Base-by-base conservation (phyloP, 2,888 invertebrate species). In the Idaea dimidiata region DNA sequence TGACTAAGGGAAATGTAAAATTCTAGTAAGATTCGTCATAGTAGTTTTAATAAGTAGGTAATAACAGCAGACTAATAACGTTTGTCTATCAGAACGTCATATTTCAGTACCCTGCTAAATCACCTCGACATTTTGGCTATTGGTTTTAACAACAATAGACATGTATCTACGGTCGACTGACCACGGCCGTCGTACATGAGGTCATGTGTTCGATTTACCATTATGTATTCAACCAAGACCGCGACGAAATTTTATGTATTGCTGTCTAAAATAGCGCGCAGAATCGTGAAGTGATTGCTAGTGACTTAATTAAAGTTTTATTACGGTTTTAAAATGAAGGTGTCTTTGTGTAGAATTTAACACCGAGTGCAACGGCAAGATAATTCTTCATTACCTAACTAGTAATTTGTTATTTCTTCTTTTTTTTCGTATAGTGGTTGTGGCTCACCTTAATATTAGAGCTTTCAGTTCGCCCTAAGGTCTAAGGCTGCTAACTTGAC, bases 171-270 rank as follows among this genome's bases (percentile, higher is more conserved):
- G 24, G 60, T 16, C 17, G 64, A 65, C 10, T 64, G 64, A 66
- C 59, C 66, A 66, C 66, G 67, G 67, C 64, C 69, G 56, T 43
- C 43, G 14, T 43, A 54, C 54, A 8, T 62, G 71, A 70, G 71
- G 71, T 70, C 71, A 66, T 17, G 61, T 59, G 57, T 54, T 10
- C 62, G 59, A 66, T 66, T 66, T 65, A 62, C 64, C 55, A 67
- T 67, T 71, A 65, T 66, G 63, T 58, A 68, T 71, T 66, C 65
- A 61, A 54, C 57, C 53, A 54, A 54, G 57, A 18, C 58, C 62
- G 60, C 54, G 58, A 18, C 63, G 59, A 64, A 62, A 66, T 69
- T 59, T 59, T 64, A 63, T 62, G 66, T 62, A 62, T 59, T 65
- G 66, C 58, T 63, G 57, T 62, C 57, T 56, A 63, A 65, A 66